These are phyloP conservation scores for Eulemur rubriventer DNA, from an alignment of 2,797 vertebrate species.

Conservation along the genomic window DNA sequence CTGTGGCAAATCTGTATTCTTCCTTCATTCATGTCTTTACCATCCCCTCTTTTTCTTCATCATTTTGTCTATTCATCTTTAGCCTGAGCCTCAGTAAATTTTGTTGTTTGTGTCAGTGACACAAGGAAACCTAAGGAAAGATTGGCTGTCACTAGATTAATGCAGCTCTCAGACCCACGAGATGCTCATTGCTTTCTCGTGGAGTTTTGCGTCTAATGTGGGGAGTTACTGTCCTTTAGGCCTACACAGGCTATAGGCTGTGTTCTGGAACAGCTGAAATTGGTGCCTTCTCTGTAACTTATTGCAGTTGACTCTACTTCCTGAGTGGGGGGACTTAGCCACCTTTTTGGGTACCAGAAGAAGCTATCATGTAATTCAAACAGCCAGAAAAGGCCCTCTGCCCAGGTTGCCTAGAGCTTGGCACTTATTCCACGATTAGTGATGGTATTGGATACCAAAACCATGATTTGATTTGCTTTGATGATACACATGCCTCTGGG, in stretches of 20 bases:
- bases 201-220: not conserved
- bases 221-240: not conserved
- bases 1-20: slow-evolving; percentile 3
- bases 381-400: not conserved
- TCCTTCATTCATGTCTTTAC: not conserved
- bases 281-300: not conserved
- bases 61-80: not conserved
- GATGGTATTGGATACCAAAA: not conserved
- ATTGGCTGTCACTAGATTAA: not conserved
- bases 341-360: not conserved
- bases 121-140: not conserved
- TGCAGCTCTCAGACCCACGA: not conserved
- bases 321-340: not conserved
- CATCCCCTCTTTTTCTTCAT: not conserved
- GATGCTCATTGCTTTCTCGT: not conserved
- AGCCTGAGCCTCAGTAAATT: not conserved
- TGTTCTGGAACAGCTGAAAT: not conserved
- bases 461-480: not conserved
- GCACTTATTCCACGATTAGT: not conserved
- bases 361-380: not conserved
- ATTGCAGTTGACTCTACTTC: not conserved
- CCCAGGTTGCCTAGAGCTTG: not conserved
- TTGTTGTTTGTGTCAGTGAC: not conserved
- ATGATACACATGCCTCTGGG: not conserved
- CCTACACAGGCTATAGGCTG: not conserved